A percentile compares a stretch with the other conserved stretches of the same genome.
Evolutionary conservation across 2,113 vertebrate species (phyloP).

Genomic region (Turdus rufiventris): DNA sequence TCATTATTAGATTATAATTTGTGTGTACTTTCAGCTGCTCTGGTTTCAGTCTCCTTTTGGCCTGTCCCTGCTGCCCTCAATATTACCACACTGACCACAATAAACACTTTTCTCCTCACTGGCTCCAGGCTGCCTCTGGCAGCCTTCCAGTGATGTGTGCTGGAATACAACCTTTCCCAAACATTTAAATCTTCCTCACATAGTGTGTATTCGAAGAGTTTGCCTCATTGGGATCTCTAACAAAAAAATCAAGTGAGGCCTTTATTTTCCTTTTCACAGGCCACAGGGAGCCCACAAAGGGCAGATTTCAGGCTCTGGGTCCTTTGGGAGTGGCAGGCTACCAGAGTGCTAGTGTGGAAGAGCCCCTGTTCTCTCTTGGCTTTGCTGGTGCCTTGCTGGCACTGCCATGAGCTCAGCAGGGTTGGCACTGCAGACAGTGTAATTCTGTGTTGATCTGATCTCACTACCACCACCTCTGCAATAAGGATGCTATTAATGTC

Average conservation of each 20-base stretch:
- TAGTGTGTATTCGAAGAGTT: neutral
- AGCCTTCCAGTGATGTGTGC: neutral
- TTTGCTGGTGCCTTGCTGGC: neutral
- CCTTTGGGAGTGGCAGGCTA: neutral
- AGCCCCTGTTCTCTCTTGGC: neutral
- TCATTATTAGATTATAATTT: conserved; percentile 29
- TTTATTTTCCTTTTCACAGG: neutral
- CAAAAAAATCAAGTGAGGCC: neutral
- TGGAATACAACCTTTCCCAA: neutral
- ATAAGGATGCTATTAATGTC: neutral
- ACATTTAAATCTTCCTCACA: conserved; percentile 1
- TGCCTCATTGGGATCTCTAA: neutral
- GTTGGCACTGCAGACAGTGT: neutral
- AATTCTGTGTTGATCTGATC: neutral
- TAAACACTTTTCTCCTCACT: neutral
- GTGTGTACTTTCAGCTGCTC: neutral
- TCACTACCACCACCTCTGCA: neutral
- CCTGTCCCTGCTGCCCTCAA: neutral
- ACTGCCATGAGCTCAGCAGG: neutral
- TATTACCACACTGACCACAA: conserved; percentile 16
- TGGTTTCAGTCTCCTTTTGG: neutral
- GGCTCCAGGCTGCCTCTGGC: conserved; percentile 15
- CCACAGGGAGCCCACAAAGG: neutral
- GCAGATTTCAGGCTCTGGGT: neutral
- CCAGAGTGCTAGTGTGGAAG: neutral